These are phyloP conservation scores for Scaptomyza cyrtandrae DNA, from an alignment of 2,888 invertebrate species.

Conservation along the genomic window DNA sequence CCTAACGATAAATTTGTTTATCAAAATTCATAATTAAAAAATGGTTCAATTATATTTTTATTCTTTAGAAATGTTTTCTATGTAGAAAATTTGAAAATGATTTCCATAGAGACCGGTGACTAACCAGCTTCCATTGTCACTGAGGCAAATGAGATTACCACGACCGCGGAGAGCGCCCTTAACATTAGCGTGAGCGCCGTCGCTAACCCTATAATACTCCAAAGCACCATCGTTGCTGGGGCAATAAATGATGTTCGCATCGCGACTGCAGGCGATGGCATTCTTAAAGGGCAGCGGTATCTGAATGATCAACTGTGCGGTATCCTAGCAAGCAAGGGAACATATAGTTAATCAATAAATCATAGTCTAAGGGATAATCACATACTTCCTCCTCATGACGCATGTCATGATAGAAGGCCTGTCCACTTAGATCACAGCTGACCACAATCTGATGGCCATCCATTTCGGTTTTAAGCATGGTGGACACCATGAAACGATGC, in stretches of 20 bases:
- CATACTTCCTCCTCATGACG: conserved; percentile 73
- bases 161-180: conserved; percentile 81
- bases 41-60: conserved; percentile 8
- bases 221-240: conserved; percentile 81
- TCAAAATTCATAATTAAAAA: not conserved
- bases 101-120: conserved; percentile 82
- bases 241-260: conserved; percentile 80
- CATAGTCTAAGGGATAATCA: not conserved
- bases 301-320: conserved; percentile 75
- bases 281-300: conserved; percentile 84
- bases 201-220: conserved; percentile 79
- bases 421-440: conserved; percentile 84
- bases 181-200: conserved; percentile 72
- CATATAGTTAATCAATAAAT: not conserved
- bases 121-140: conserved; percentile 83
- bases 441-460: conserved; percentile 73
- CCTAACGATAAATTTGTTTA: not conserved
- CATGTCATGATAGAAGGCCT: conserved; percentile 82
- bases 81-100: conserved; percentile 82
- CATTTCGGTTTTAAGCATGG: conserved; percentile 67
- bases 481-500: conserved; percentile 82
- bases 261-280: conserved; percentile 76
- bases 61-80: conserved; percentile 26
- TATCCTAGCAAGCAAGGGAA: conserved; percentile 60
- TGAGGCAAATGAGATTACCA: conserved; percentile 81